Conservation (phyloP, 2,888 invertebrate species). For the Mesodorylaimus sp. region DNA sequence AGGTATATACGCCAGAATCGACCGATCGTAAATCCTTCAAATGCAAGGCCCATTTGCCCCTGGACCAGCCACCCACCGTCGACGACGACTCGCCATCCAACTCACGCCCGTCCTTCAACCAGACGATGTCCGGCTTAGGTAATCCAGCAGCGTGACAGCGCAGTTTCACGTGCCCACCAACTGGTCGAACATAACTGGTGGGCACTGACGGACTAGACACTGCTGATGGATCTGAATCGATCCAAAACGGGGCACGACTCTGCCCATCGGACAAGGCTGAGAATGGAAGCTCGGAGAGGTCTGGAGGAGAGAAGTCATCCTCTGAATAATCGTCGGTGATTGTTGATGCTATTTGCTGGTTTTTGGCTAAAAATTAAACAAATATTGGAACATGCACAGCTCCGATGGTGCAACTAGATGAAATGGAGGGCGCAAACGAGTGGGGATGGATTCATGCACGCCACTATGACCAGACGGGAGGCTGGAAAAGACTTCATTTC, state of each 20-base stretch:
- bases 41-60: slow-evolving; percentile 25
- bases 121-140: slow-evolving; percentile 32
- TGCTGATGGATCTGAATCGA: neutral
- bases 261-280: neutral
- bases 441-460: too few species aligned
- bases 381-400: too few species aligned
- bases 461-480: too few species aligned
- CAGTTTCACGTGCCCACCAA: slow-evolving; percentile 30
- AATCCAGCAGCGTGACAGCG: slow-evolving; percentile 33
- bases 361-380: slow-evolving; percentile 1
- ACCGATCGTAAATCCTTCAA: slow-evolving; percentile 23
- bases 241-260: slow-evolving; percentile 1
- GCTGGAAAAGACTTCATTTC: too few species aligned
- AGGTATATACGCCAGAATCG: slow-evolving; percentile 33
- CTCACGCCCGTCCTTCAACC: slow-evolving; percentile 30
- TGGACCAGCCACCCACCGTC: too few species aligned
- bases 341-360: too few species aligned
- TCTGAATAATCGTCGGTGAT: too few species aligned
- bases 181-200: too few species aligned
- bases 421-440: too few species aligned
- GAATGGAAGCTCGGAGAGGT: too few species aligned
- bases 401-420: too few species aligned
- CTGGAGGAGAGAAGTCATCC: neutral
- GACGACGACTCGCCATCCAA: too few species aligned
- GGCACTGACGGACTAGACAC: neutral